A percentile compares a stretch with the other conserved stretches of the same genome.
Conservation (phyloP, 53 echinoderm and acorn worm genomes). For the Hippasteria phrygiana region DNA sequence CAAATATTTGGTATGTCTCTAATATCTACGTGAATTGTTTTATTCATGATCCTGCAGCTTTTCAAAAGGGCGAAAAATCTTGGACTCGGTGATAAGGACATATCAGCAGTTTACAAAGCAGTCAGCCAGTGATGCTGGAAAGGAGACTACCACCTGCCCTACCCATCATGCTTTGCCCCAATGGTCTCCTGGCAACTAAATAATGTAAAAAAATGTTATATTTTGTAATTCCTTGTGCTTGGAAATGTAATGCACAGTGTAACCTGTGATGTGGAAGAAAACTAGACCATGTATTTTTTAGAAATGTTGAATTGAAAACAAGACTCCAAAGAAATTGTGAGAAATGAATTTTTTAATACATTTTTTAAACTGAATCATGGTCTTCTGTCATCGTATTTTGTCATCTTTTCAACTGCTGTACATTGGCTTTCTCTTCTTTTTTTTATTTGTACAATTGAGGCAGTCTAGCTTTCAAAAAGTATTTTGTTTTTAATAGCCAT, state of each 20-base stretch:
- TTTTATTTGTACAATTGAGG: conserved; percentile 29
- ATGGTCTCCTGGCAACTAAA: conserved; percentile 20
- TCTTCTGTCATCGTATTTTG: conserved; percentile 10
- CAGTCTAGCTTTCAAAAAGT: background rate
- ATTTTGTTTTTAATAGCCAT: background rate
- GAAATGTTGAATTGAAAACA: background rate
- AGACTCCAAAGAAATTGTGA: conserved; percentile 24
- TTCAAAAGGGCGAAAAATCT: conserved; percentile 92
- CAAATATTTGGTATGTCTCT: no score
- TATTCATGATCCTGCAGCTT: conserved; percentile 66
- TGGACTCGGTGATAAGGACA: conserved; percentile 92
- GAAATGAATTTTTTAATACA: background rate
- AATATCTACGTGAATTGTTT: conserved; percentile 2
- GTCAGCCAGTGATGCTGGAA: conserved; percentile 76
- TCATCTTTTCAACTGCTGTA: conserved; percentile 34
- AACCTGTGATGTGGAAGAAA: conserved; percentile 8
- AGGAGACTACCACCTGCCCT: conserved; percentile 21
- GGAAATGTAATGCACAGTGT: conserved; percentile 12
- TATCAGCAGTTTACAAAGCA: conserved; percentile 91
- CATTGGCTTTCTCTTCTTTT: background rate
- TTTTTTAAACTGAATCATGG: conserved; percentile 33
- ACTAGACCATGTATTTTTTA: conserved; percentile 37
- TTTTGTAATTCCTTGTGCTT: conserved; percentile 56
- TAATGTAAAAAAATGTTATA: conserved; percentile 59
- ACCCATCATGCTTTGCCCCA: conserved; percentile 34